Conservation (phyloP, 2,888 invertebrate species). For the Troides oblongomaculatus region DNA sequence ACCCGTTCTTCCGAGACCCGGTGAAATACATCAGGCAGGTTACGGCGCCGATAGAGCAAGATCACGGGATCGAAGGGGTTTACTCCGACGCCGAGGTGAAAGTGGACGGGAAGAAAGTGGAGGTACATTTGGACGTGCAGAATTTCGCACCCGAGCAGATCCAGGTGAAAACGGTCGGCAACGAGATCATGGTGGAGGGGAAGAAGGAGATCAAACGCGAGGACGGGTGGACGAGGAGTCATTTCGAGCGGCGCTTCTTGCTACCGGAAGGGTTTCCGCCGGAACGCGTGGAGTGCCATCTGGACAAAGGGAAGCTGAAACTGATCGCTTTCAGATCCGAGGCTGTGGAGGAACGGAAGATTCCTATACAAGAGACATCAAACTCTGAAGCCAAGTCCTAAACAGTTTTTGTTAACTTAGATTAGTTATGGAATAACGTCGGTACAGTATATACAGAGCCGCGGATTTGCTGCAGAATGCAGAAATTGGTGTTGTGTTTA, state of each 20-base stretch:
- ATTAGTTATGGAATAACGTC: too few relatives aligned
- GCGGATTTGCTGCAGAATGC: too few relatives aligned
- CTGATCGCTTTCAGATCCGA: slow-evolving; percentile 82
- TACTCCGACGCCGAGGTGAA: slow-evolving; percentile 79
- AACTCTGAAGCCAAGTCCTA: slow-evolving; percentile 26
- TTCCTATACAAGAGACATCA: slow-evolving; percentile 61
- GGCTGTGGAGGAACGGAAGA: slow-evolving; percentile 56
- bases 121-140: slow-evolving; percentile 87
- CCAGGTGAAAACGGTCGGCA: slow-evolving; percentile 87
- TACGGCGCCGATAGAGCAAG: slow-evolving; percentile 47
- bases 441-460: too few relatives aligned
- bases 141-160: slow-evolving; percentile 90
- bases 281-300: slow-evolving; percentile 84
- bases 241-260: slow-evolving; percentile 87
- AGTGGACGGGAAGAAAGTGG: slow-evolving; percentile 83
- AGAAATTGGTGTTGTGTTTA: too few relatives aligned
- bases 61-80: slow-evolving; percentile 69
- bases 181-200: slow-evolving; percentile 86
- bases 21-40: slow-evolving; percentile 56
- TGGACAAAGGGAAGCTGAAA: slow-evolving; percentile 87
- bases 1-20: slow-evolving; percentile 70
- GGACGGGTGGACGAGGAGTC: slow-evolving; percentile 86
- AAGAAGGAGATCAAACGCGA: slow-evolving; percentile 88
- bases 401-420: too few relatives aligned
- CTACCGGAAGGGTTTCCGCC: slow-evolving; percentile 88